These are phyloP conservation scores for Entomyzon cyanotis DNA, from an alignment of 2,113 vertebrate genomes.

Conservation along the genomic window DNA sequence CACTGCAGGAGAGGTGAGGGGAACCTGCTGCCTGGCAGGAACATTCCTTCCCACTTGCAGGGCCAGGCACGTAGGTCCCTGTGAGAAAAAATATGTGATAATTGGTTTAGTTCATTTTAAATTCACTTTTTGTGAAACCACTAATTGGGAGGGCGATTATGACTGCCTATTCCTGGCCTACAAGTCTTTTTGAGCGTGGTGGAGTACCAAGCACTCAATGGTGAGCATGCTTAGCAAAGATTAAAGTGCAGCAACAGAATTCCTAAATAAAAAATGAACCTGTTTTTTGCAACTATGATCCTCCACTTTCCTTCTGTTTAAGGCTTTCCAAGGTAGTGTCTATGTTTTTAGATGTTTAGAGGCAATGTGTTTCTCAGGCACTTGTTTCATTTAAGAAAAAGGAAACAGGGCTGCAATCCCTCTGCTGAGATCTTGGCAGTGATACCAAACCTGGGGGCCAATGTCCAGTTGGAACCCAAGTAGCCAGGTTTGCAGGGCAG, in stretches of 20 bases:
- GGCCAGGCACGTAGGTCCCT: background rate
- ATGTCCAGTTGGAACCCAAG: background rate
- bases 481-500: fast-evolving
- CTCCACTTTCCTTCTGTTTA: background rate
- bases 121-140: background rate
- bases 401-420: background rate
- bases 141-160: background rate
- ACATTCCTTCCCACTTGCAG: fast-evolving
- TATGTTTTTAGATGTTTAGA: background rate
- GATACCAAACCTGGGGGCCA: fast-evolving
- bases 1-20: fast-evolving
- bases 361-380: background rate
- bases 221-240: background rate
- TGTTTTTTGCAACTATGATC: background rate
- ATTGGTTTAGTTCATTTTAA: constrained; percentile 9
- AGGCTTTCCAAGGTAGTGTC: background rate
- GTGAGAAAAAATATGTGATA: background rate
- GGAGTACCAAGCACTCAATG: background rate
- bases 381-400: background rate
- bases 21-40: background rate
- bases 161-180: background rate
- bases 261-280: background rate
- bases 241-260: background rate
- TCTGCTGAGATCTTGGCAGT: background rate
- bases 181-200: background rate